phyloP scores from a whole-genome alignment of 2,797 vertebrate genomes.

The Otus scops region DNA sequence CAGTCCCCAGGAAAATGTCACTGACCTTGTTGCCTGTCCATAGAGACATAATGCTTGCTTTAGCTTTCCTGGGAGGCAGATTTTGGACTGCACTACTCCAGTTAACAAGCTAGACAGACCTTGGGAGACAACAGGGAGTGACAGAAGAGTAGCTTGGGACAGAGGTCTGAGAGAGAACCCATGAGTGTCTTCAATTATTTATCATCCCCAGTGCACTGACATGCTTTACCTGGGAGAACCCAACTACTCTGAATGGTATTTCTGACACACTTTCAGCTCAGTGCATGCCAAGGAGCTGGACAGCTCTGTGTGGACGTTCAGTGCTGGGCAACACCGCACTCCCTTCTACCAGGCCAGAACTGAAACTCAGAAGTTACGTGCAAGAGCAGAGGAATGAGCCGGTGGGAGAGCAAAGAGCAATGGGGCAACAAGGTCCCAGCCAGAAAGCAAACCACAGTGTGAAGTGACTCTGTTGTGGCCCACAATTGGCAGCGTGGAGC shows the following conservation, averaged over 20 bases:
- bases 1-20: not conserved
- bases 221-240: not conserved
- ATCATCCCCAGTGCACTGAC: too few relatives aligned
- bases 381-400: not conserved
- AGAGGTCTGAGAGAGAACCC: not conserved
- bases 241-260: not conserved
- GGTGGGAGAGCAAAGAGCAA: not conserved
- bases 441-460: not conserved
- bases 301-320: not conserved
- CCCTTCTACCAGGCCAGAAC: not conserved
- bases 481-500: rapidly evolving
- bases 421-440: not conserved
- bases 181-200: not conserved
- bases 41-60: not conserved
- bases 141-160: not conserved
- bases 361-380: not conserved
- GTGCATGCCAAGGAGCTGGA: not conserved
- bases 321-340: not conserved
- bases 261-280: not conserved
- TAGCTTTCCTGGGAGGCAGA: not conserved
- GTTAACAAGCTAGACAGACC: not conserved
- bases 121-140: not conserved
- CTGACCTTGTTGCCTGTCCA: not conserved
- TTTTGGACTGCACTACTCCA: not conserved
- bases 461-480: not conserved